These are phyloP conservation scores for Leptinotarsa undecemlineata DNA, from an alignment of 1,140 invertebrate genomes.

Conservation along the genomic window DNA sequence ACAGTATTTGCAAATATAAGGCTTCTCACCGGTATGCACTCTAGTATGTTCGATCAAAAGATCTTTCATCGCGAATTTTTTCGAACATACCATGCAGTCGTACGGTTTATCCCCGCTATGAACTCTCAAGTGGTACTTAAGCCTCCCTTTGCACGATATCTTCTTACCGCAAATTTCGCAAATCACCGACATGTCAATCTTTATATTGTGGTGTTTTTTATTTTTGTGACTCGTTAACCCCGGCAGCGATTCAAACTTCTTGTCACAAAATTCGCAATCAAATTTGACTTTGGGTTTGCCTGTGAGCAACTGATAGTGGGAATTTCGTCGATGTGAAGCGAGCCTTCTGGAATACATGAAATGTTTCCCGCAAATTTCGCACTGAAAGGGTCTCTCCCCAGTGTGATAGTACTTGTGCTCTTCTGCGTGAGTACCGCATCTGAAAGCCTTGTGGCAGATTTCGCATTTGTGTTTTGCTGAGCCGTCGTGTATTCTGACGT, in stretches of 20 bases:
- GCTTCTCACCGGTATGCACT: constrained; percentile 57
- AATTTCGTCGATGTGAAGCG: constrained; percentile 44
- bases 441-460: constrained; percentile 47
- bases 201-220: background rate
- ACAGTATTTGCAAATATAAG: constrained; percentile 75
- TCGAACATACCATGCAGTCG: constrained; percentile 69
- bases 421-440: background rate
- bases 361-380: constrained; percentile 63
- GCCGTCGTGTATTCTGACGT: constrained; percentile 31
- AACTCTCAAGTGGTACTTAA: constrained; percentile 72
- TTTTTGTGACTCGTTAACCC: constrained; percentile 35
- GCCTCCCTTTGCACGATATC: constrained; percentile 69
- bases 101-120: constrained; percentile 76
- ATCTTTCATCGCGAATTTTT: constrained; percentile 60
- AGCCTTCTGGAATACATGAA: constrained; percentile 53
- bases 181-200: constrained; percentile 50
- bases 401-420: constrained; percentile 52
- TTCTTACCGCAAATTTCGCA: constrained; percentile 80
- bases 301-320: constrained; percentile 6
- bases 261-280: constrained; percentile 46
- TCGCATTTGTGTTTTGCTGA: constrained; percentile 42
- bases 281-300: constrained; percentile 40
- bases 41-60: constrained; percentile 21
- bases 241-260: background rate
- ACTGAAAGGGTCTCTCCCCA: constrained; percentile 54